Conservation (phyloP, 2,888 invertebrate genomes). For the Apamea monoglypha region DNA sequence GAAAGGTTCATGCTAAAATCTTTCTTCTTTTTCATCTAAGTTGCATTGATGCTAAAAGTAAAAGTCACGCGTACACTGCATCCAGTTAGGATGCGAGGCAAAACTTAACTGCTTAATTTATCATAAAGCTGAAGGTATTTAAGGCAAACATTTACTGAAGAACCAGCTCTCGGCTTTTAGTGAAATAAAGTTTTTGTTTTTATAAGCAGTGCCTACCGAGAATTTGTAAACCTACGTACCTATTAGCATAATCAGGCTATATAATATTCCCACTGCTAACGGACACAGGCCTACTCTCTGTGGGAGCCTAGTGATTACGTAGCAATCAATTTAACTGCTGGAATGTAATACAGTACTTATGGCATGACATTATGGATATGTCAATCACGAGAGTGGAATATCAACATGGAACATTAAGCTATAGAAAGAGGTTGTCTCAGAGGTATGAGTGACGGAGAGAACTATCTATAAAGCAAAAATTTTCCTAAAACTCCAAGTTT, state of each 20-base stretch:
- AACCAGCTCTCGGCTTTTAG: neutral
- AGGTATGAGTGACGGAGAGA: neutral
- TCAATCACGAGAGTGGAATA: neutral
- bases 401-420: neutral
- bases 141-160: constrained; percentile 17
- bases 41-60: neutral
- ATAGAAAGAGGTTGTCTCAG: neutral
- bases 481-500: neutral
- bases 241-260: neutral
- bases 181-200: constrained; percentile 21
- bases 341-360: neutral
- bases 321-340: constrained; percentile 9
- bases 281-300: neutral
- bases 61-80: neutral
- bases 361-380: neutral
- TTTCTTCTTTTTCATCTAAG: neutral
- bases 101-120: neutral
- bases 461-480: neutral
- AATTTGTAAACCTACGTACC: constrained; percentile 2
- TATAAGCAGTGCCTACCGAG: constrained; percentile 4
- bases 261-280: neutral
- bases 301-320: neutral
- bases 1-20: neutral
- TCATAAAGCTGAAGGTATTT: neutral
- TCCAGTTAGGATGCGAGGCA: neutral